Evolutionary conservation across 2,888 invertebrate species (phyloP).

Genomic region (Protodeltote pygarga): DNA sequence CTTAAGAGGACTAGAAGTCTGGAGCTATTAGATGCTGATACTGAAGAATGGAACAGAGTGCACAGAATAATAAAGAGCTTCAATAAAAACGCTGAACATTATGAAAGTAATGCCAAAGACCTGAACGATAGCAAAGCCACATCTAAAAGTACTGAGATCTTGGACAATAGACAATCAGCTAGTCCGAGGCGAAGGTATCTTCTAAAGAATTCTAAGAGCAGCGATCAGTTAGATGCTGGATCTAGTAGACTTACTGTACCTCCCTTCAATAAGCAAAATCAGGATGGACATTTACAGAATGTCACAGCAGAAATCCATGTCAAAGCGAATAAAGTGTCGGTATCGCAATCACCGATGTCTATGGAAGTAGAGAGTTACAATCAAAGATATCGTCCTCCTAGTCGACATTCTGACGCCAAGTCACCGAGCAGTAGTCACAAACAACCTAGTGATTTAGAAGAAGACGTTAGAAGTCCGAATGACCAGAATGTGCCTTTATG

Average conservation of each 20-base stretch:
- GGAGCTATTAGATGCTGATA: slow-evolving; percentile 84
- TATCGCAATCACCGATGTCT: slow-evolving; percentile 77
- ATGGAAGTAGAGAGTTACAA: slow-evolving; percentile 68
- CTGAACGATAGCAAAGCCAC: slow-evolving; percentile 74
- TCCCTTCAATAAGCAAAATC: slow-evolving; percentile 59
- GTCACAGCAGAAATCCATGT: slow-evolving; percentile 83
- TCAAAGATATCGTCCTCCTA: slow-evolving; percentile 69
- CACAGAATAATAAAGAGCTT: slow-evolving; percentile 73
- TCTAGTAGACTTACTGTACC: slow-evolving; percentile 69
- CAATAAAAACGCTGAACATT: slow-evolving; percentile 73
- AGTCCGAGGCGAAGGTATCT: slow-evolving; percentile 69
- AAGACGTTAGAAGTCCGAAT: slow-evolving; percentile 55
- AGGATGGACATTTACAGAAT: slow-evolving; percentile 64
- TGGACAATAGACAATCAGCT: slow-evolving; percentile 72
- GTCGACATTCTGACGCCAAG: slow-evolving; percentile 71
- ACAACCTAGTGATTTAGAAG: slow-evolving; percentile 66
- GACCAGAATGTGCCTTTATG: slow-evolving; percentile 66
- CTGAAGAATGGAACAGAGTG: slow-evolving; percentile 79
- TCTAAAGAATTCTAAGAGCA: slow-evolving; percentile 77
- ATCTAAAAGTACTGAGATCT: slow-evolving; percentile 84
- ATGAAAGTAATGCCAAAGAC: slow-evolving; percentile 77
- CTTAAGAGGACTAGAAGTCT: slow-evolving; percentile 90
- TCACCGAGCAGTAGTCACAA: slow-evolving; percentile 64
- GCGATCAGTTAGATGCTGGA: slow-evolving; percentile 77
- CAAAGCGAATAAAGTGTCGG: slow-evolving; percentile 72